Evolutionary conservation across 2,888 invertebrate genomes (phyloP), one percentile per base, ranked within the genome.

Genomic region (Muschampia plurimacula): DNA sequence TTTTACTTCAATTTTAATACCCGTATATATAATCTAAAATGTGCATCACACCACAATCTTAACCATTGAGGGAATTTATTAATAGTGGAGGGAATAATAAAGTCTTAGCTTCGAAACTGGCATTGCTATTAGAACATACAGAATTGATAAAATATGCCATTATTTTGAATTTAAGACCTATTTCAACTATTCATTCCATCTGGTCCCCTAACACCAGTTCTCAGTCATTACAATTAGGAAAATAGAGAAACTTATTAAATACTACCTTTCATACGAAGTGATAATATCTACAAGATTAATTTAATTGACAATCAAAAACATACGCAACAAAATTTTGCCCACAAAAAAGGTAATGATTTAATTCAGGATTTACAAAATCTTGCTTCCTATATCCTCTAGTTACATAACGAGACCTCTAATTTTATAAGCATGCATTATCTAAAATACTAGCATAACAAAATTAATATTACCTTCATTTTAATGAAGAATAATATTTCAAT

Each of bases 61-160:
- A 65, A 41, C 49, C 28, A 63, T 64, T 69, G 68, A 73, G 28
- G 69, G 78, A 79, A 78, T 87, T 82, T 90, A 89, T 83, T 85
- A 78, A 81, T 89, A 92, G 87, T 92, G 92, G 92, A 92, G 91
- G 92, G 91, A 89, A 87, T 91, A 83, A 86, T 83, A 86, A 88
- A 91, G 88, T 91, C 89, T 89, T 89, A 88, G 81, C 79, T 88
- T 87, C 82, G 83, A 84, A 84, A 83, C 83, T 79, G 77, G 72
- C 52, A 36, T 63, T 67, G 28, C 36, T 72, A 57, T 64, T 57
- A 36, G 39, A 49, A 52, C 12, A 55, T 62, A 39, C 28, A 22
- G 41, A 39, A 64, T 67, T 39, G 41, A 67, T 68, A 69, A 22
- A n/a, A 41, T n/a, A 59, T 70, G 60, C 10, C 44, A 39, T 15